phyloP scores from a whole-genome alignment of 1,140 invertebrate genomes.

The Calycopis cecrops region DNA sequence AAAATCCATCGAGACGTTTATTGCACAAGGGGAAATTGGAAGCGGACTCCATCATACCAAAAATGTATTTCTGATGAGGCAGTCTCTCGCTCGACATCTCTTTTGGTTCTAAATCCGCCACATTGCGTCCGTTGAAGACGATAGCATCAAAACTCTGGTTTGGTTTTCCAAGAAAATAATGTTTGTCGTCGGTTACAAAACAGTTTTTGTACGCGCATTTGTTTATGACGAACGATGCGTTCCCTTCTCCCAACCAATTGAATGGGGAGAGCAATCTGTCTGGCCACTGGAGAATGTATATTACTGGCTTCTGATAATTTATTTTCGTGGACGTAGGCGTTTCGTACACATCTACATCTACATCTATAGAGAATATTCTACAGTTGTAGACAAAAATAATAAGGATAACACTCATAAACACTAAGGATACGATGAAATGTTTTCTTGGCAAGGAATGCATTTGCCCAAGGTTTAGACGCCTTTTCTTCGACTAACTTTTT shows the following conservation, averaged over 20 bases:
- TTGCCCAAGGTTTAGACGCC: too few relatives aligned
- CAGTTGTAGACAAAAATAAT: too few relatives aligned
- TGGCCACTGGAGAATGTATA: constrained; percentile 45
- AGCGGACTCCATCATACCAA: constrained; percentile 52
- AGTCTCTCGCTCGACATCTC: constrained; percentile 32
- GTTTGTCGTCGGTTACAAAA: constrained; percentile 34
- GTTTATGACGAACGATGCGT: constrained; percentile 33
- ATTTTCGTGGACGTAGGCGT: too few relatives aligned
- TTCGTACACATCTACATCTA: too few relatives aligned
- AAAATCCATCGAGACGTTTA: constrained; percentile 44
- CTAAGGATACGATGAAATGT: too few relatives aligned
- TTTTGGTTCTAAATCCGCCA: constrained; percentile 26
- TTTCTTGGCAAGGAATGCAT: neutral
- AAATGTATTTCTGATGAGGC: constrained; percentile 52
- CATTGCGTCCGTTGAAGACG: constrained; percentile 42
- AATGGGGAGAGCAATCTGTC: constrained; percentile 32
- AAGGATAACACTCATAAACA: too few relatives aligned
- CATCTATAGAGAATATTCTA: too few relatives aligned
- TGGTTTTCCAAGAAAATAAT: constrained; percentile 23
- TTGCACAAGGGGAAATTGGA: constrained; percentile 43
- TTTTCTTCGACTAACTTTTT: too few relatives aligned
- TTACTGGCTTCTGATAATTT: constrained; percentile 3
- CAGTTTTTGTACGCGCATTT: constrained; percentile 42
- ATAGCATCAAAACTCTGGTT: constrained; percentile 41
- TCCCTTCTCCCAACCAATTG: constrained; percentile 34